Evolutionary conservation across 2,797 vertebrate species (phyloP).

Genomic region (Somateria mollissima): DNA sequence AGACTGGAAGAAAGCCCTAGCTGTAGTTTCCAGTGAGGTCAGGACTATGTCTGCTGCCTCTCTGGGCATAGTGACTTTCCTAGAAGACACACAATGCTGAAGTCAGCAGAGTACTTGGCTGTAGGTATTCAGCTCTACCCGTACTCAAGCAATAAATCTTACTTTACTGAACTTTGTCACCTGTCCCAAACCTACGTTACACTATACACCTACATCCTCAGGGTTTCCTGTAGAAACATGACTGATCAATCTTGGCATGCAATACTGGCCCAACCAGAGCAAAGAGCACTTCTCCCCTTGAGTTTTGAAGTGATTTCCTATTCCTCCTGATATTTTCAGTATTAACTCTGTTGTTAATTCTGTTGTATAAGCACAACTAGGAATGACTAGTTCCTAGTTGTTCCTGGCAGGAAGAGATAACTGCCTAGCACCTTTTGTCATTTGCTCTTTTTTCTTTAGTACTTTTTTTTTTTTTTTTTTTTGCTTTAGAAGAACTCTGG

Average conservation of each 20-base stretch:
- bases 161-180: background rate
- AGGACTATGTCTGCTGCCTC: background rate
- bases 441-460: background rate
- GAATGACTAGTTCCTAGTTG: background rate
- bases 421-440: background rate
- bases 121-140: background rate
- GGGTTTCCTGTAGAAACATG: background rate
- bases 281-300: background rate
- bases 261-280: background rate
- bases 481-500: background rate
- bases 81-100: background rate
- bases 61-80: background rate
- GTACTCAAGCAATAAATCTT: background rate
- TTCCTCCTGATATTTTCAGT: background rate
- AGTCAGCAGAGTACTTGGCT: background rate
- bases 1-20: background rate
- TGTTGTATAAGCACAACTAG: background rate
- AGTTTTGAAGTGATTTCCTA: background rate
- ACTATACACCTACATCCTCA: background rate
- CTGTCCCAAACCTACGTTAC: background rate
- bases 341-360: background rate
- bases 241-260: background rate
- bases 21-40: accelerated
- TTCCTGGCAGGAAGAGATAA: background rate
- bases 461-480: no score